These are phyloP conservation scores for Scaptomyza polygonia DNA, from an alignment of 2,888 invertebrate genomes.

Conservation along the genomic window DNA sequence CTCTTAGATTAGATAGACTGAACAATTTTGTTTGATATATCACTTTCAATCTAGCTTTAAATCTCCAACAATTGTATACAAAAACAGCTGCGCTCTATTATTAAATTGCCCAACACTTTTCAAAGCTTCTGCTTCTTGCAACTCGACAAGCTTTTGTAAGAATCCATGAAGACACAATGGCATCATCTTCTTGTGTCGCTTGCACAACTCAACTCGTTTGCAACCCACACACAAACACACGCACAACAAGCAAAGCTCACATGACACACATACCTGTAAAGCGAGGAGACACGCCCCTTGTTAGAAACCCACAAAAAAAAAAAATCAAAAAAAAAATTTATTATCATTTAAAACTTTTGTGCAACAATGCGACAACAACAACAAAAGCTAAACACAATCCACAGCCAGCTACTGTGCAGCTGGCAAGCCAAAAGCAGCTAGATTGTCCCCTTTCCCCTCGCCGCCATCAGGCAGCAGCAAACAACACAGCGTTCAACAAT, in stretches of 20 bases:
- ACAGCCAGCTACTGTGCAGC: conserved; percentile 63
- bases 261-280: conserved; percentile 57
- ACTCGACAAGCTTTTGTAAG: conserved; percentile 30
- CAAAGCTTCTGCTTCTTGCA: background rate
- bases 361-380: conserved; percentile 64
- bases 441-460: background rate
- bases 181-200: conserved; percentile 49
- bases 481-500: conserved; percentile 24
- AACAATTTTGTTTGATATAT: conserved; percentile 6
- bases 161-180: conserved; percentile 33
- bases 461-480: background rate
- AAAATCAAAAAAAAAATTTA: conserved; percentile 28
- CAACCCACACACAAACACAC: conserved; percentile 11
- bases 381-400: conserved; percentile 55
- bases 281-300: conserved; percentile 34
- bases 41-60: conserved; percentile 28
- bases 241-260: conserved; percentile 25
- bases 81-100: conserved; percentile 9
- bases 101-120: conserved; percentile 23
- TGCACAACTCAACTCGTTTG: conserved; percentile 45
- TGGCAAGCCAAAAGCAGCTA: conserved; percentile 34
- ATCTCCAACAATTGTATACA: background rate
- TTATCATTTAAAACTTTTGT: conserved; percentile 74
- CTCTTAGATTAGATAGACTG: background rate
- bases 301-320: conserved; percentile 28